phyloP scores from a whole-genome alignment of 1,140 invertebrate genomes.

The Hirudo medicinalis region DNA sequence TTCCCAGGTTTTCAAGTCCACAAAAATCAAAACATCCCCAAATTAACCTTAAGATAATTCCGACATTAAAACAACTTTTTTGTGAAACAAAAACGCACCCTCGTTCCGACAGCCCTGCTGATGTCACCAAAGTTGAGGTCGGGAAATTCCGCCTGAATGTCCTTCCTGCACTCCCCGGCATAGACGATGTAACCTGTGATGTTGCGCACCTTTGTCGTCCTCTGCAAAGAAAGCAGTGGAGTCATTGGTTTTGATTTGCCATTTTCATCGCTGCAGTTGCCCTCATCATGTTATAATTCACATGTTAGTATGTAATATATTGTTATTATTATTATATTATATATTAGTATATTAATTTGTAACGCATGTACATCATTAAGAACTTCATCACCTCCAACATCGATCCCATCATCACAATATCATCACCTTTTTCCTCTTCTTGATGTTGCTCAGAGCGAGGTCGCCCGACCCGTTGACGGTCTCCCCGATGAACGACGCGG shows the following conservation, averaged over 20 bases:
- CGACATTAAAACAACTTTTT: too few relatives aligned
- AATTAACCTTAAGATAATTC: neutral
- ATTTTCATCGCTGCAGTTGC: neutral
- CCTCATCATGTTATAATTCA: too few relatives aligned
- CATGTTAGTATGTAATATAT: too few relatives aligned
- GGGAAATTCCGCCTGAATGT: constrained; percentile 75
- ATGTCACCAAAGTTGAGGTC: constrained; percentile 92
- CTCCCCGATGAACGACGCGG: neutral
- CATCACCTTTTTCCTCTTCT: neutral
- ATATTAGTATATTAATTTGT: too few relatives aligned
- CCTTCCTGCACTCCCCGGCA: constrained; percentile 82
- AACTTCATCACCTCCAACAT: too few relatives aligned
- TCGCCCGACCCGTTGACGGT: neutral
- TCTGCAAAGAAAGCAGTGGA: constrained; percentile 25
- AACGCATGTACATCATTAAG: too few relatives aligned
- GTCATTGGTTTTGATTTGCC: neutral
- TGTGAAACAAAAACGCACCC: constrained; percentile 45
- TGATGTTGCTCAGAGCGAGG: neutral
- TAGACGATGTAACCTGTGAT: constrained; percentile 97
- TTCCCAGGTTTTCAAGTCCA: too few relatives aligned
- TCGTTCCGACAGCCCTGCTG: constrained; percentile 85
- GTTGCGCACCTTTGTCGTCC: constrained; percentile 59
- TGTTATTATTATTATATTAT: too few relatives aligned
- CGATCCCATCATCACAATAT: too few relatives aligned
- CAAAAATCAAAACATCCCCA: neutral